Evolutionary conservation across 2,797 vertebrate genomes (phyloP).

Genomic region (Sebastes cheni): DNA sequence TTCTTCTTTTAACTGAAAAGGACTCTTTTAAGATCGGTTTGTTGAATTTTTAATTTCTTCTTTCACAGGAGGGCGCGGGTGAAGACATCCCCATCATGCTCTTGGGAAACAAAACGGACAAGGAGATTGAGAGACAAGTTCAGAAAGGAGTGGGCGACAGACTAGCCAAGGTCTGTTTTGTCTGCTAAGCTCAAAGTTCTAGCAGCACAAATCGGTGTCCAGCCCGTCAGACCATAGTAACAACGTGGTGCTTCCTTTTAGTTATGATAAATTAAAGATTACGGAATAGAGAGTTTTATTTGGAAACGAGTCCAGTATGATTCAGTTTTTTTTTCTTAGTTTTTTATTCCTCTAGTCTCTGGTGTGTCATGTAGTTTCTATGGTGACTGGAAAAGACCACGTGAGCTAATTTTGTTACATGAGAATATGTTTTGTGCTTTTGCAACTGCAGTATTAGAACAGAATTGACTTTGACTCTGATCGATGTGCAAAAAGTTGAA

Average conservation of each 20-base stretch:
- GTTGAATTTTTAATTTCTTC: conserved; percentile 18
- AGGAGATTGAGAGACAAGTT: conserved; percentile 86
- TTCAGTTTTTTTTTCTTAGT: background rate
- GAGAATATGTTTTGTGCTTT: background rate
- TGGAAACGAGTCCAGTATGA: background rate
- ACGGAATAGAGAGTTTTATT: background rate
- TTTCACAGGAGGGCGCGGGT: conserved; percentile 86
- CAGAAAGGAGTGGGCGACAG: conserved; percentile 82
- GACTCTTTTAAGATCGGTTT: background rate
- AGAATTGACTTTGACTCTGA: background rate
- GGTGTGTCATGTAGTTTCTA: background rate
- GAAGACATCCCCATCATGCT: conserved; percentile 89
- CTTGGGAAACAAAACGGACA: conserved; percentile 92
- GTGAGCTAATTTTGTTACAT: background rate
- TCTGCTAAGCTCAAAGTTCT: background rate
- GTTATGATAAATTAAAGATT: background rate
- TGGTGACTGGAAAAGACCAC: conserved; percentile 20
- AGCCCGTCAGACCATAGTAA: background rate
- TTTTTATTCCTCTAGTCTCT: background rate
- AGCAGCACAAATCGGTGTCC: background rate
- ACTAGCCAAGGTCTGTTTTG: conserved; percentile 88
- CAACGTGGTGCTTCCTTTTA: background rate
- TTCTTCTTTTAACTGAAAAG: background rate
- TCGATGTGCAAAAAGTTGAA: background rate
- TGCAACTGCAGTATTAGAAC: background rate